Conservation (phyloP, 2,113 vertebrate genomes). For the Gymnogyps californianus region DNA sequence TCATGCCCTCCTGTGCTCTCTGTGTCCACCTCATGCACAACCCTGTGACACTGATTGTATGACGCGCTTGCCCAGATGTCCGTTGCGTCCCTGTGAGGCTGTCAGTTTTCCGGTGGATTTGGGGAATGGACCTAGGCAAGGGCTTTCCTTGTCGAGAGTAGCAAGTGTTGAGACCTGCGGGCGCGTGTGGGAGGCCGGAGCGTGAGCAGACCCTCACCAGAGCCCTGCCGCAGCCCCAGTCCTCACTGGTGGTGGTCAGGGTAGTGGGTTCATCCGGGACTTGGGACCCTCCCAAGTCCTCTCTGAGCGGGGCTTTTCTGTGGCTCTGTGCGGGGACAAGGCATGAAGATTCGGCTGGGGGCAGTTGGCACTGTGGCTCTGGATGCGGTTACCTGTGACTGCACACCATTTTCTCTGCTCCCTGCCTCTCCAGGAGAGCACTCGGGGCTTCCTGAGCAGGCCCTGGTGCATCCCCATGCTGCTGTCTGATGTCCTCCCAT, state of each 20-base stretch:
- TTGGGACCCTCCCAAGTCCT: neutral
- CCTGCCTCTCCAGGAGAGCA: neutral
- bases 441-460: neutral
- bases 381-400: neutral
- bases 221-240: neutral
- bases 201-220: neutral
- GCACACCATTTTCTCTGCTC: neutral
- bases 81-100: constrained; percentile 48
- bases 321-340: neutral
- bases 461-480: neutral
- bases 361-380: neutral
- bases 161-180: neutral
- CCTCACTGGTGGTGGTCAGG: neutral
- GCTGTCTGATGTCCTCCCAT: neutral
- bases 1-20: constrained; percentile 70
- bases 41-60: constrained; percentile 61
- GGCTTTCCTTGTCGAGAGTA: neutral
- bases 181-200: neutral
- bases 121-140: constrained; percentile 17
- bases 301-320: neutral
- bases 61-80: constrained; percentile 59
- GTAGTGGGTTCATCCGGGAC: neutral
- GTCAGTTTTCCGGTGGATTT: constrained; percentile 6
- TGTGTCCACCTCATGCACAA: constrained; percentile 62
- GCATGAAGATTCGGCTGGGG: neutral